Evolutionary conservation across 2,113 vertebrate genomes (phyloP), one percentile per base, ranked within the genome.

Genomic region (Clinocottus analis): DNA sequence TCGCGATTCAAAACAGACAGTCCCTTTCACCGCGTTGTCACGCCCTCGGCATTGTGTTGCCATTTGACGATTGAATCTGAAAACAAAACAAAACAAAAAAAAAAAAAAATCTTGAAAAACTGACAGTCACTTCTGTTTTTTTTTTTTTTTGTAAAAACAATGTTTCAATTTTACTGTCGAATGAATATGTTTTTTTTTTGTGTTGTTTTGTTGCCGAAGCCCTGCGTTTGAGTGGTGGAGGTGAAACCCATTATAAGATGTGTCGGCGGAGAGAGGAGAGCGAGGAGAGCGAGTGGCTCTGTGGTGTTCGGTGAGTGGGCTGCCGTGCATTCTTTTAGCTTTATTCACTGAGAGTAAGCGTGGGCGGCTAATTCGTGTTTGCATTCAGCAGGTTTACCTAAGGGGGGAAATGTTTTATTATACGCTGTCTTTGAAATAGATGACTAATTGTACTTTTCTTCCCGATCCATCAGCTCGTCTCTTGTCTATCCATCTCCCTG

Each of bases 351-450:
- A n/a, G 74, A 45, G 77, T 64, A 43, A 75, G 90, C 67, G 94
- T 95, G 85, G 94, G 94, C 88, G 91, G 84, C 90, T 94, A 94
- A 95, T 95, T 94, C 87, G 83, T 94, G 93, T 95, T 95, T 94
- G 94, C 90, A 93, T 94, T 95, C 90, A 93, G 43, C 91, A 91
- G 93, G 91, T 94, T 95, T 95, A 95, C 94, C 95, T 95, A 88
- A 90, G 92, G 92, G 91, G 91, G 93, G 90, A 92, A 93, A 91
- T 93, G 92, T 93, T 93, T 95, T 93, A 95, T 95, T 94, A 92
- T 92, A 92, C 55, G 83, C 88, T 84, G 92, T 91, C 92, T 95
- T 95, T 94, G 93, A 95, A 95, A 94, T 91, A 82, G 75, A 93
- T 94, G 93, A 95, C 93, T 94, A 95, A 94, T 94, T 94, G 90